A percentile compares a stretch with the other conserved stretches of the same genome.
Conservation (phyloP, 2,888 invertebrate species). For the Apotomis turbidana region DNA sequence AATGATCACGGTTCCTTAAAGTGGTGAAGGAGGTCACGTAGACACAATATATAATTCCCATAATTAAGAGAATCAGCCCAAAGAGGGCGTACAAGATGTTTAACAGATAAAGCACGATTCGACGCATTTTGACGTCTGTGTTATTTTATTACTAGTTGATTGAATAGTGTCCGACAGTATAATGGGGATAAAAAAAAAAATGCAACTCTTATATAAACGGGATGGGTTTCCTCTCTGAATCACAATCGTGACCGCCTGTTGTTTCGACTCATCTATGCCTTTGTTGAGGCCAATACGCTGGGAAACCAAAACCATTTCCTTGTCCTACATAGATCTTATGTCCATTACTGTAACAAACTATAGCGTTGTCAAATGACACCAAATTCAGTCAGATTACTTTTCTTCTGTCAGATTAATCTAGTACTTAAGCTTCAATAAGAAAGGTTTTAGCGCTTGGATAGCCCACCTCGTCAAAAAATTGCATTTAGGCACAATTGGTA, state of each 20-base stretch:
- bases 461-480: too few relatives aligned
- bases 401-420: too few relatives aligned
- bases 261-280: slow-evolving; percentile 14
- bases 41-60: slow-evolving; percentile 13
- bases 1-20: slow-evolving; percentile 33
- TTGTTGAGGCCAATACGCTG: background rate
- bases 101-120: slow-evolving; percentile 28
- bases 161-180: slow-evolving; percentile 7
- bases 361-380: too few relatives aligned
- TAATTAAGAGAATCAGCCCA: slow-evolving; percentile 15
- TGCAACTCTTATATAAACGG: slow-evolving; percentile 24
- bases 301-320: background rate
- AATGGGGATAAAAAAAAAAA: slow-evolving; percentile 12
- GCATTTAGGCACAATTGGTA: too few relatives aligned
- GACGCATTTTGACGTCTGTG: slow-evolving; percentile 30
- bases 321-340: too few relatives aligned
- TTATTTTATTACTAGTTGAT: background rate
- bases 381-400: too few relatives aligned
- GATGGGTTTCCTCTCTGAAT: background rate
- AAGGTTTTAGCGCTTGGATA: too few relatives aligned
- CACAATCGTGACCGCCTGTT: background rate
- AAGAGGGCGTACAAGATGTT: slow-evolving; percentile 30
- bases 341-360: too few relatives aligned
- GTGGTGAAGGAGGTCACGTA: slow-evolving; percentile 25
- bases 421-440: too few relatives aligned